Conservation (phyloP, 2,113 vertebrate genomes). For the Sphaerodactylus townsendi region DNA sequence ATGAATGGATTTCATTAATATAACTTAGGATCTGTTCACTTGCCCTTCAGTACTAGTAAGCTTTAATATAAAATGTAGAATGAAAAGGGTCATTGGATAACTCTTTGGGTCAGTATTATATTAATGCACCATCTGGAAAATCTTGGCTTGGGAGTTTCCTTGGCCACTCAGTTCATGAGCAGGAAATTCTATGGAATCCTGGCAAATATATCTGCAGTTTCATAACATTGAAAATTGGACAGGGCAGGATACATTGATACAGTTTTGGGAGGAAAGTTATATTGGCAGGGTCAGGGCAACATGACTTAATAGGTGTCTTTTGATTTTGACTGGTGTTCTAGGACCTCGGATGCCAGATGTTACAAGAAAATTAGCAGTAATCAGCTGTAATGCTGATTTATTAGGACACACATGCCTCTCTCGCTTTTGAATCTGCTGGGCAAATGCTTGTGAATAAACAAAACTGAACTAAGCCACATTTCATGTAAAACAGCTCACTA, state of each 20-base stretch:
- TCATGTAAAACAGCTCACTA: constrained; percentile 20
- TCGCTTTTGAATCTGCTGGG: too few relatives aligned
- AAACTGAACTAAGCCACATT: too few relatives aligned
- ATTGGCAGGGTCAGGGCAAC: background rate
- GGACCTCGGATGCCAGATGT: constrained; percentile 20
- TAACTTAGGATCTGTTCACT: background rate
- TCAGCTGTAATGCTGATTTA: constrained; percentile 24
- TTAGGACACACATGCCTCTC: too few relatives aligned
- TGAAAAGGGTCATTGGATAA: background rate
- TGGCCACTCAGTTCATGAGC: constrained; percentile 15
- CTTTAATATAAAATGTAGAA: background rate
- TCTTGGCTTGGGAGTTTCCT: constrained; percentile 15
- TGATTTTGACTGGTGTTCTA: constrained; percentile 7
- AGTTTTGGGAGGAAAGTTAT: background rate
- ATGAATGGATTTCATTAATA: background rate
- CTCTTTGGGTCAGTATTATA: background rate
- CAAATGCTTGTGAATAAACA: too few relatives aligned
- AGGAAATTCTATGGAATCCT: constrained; percentile 37
- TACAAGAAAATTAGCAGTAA: constrained; percentile 30
- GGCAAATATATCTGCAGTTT: constrained; percentile 24
- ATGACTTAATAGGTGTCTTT: constrained; percentile 30
- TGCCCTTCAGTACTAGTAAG: background rate
- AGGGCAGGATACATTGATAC: background rate
- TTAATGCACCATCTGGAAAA: constrained; percentile 15
- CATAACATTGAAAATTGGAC: constrained; percentile 7